Base-by-base conservation (phyloP, 2,113 vertebrate species). In the Bubo scandiacus region DNA sequence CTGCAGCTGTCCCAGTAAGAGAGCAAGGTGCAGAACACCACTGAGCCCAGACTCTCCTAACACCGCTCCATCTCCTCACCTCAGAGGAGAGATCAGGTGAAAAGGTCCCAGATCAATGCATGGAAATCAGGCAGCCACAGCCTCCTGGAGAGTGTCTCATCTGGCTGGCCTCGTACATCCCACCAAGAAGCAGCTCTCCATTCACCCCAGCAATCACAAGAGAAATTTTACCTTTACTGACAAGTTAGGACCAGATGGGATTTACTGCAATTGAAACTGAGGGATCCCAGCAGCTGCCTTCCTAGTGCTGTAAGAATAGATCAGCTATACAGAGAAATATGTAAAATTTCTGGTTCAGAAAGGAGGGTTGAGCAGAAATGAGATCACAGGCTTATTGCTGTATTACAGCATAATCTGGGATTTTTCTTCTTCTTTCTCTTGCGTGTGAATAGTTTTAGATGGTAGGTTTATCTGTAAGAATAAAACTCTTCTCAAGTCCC, bases 81-180 rank as follows among this genome's bases (percentile, higher is more conserved):
- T 45, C 54, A 32, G 67, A 55, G 30, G 13, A 83, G 26, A 90
- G 5, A 52, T 4, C 6, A 11, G 32, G 17, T 21, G 3, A 54
- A 77, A 45, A 88, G 1, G 1, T 45, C 30, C 13, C 36, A 58
- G 36, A 32, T 55, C 32, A 70, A 5, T 1, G 2, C 42, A 25
- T 10, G 55, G n/a, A 77, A 77, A 45, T 26, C 72, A 86, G 32
- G 15, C 52, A 92, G 43, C 15, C 72, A 18, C 29, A 70, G 34
- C 15, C 23, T 25, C 45, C 45, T 47, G 45, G 45, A 47, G 43
- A 62, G 6, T 20, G 16, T 32, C 21, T 86, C 32, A 4, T 51
- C 63, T 84, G 3, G 5, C 26, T 73, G 61, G 6, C n/a, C 30
- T 78, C 16, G 8, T 19, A 2, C 0, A 0, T 62, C 7, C 22